Base-by-base conservation (phyloP, 2,888 invertebrate genomes). In the Cataglyphis rosenhaueri region DNA sequence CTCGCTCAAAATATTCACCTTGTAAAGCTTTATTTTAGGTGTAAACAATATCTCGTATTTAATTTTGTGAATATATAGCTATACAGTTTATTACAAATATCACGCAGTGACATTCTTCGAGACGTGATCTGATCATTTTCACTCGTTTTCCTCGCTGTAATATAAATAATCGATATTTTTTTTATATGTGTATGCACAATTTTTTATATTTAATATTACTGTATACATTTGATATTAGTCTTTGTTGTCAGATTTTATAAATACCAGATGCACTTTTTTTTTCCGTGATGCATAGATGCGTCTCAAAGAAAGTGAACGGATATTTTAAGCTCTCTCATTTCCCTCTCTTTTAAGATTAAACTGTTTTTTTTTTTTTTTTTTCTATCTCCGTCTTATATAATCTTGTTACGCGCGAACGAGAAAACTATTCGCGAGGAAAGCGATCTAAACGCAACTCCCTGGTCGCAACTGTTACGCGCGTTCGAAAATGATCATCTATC, bases 401-500 rank as follows among this genome's bases (percentile, higher is more conserved):
- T 59, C 32, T 21, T 55, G 59, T 59, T 32, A 79, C 71, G 35
- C 35, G 32, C 59, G 12, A 38, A 25, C 38, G 52, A 32, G 32
- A 59, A n/a, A 70, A 44, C 9, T n/a, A 44, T 44, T 59, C 59
- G 29, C 41, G 35, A 59, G 44, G 29, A 55, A 35, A 41, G 38
- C 81, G 52, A 38, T 62, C 52, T 59, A 44, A 55, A 52, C 62
- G 81, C 76, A 52, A 38, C 52, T 38, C 48, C 21, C 44, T 38
- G 70, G 70, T 73, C 83, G 32, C 62, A 48, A 65, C 35, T 35
- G 35, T 65, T 65, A 52, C 61, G 48, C 66, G 79, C 70, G 75
- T 84, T 84, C 81, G 86, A 89, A 76, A 73, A 62, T 32, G 81
- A 90, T 89, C 89, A 90, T 90, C 89, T 87, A 88, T 92, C 92